phyloP scores from a whole-genome alignment of 2,113 vertebrate genomes.

The Bubo scandiacus region DNA sequence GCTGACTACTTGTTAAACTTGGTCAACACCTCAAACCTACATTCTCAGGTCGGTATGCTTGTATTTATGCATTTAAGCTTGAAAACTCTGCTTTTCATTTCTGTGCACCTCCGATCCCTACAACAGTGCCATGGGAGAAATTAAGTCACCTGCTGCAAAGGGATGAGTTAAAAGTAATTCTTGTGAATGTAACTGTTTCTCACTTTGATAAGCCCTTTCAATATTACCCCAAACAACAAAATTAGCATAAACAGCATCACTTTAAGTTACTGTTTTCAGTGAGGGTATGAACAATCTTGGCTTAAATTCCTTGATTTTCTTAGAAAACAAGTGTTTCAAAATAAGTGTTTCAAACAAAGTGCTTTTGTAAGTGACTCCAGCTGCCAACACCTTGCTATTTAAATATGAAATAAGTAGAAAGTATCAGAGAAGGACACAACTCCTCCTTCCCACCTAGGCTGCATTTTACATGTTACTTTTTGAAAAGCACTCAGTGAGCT shows the following conservation, averaged over 20 bases:
- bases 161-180: background rate
- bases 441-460: background rate
- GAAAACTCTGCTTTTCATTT: background rate
- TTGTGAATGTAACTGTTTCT: background rate
- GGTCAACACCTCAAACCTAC: background rate
- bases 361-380: background rate
- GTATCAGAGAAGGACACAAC: background rate
- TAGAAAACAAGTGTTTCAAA: background rate
- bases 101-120: background rate
- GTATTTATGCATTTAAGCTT: background rate
- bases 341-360: background rate
- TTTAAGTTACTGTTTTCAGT: background rate
- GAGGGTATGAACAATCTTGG: background rate
- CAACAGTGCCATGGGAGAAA: background rate
- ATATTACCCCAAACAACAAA: background rate
- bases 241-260: background rate
- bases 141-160: background rate
- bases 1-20: background rate
- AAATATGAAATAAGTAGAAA: background rate
- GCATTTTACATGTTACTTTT: background rate
- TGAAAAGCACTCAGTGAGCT: background rate
- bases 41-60: background rate
- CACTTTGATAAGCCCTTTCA: background rate
- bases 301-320: background rate
- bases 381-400: background rate